A percentile compares a stretch with the other conserved stretches of the same genome.
These are phyloP conservation scores for Tiliqua scincoides DNA, from an alignment of 2,113 vertebrate genomes.

Conservation along the genomic window DNA sequence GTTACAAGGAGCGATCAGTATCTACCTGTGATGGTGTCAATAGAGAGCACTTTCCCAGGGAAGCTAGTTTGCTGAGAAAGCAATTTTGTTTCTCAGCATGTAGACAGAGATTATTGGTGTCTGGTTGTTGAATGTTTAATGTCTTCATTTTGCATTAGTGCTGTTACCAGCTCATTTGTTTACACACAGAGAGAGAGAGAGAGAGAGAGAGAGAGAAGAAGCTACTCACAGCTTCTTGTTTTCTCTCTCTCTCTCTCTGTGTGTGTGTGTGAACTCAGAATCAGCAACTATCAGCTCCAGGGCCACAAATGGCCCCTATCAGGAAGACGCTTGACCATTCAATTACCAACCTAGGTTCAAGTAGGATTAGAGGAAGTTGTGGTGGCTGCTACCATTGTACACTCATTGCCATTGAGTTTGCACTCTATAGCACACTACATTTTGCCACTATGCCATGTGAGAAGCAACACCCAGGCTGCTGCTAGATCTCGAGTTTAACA, in stretches of 20 bases:
- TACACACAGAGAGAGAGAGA: neutral
- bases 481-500: neutral
- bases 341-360: neutral
- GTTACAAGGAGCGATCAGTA: constrained; percentile 3
- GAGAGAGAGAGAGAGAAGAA: too few relatives aligned
- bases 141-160: neutral
- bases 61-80: constrained; percentile 5
- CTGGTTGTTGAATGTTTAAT: constrained; percentile 4
- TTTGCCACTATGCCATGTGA: neutral
- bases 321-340: neutral
- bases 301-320: neutral
- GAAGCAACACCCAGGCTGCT: neutral
- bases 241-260: too few relatives aligned
- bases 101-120: neutral
- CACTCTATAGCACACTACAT: neutral
- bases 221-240: too few relatives aligned
- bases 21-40: constrained; percentile 9
- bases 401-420: neutral
- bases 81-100: neutral
- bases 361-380: neutral
- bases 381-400: neutral
- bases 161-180: too few relatives aligned
- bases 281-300: neutral
- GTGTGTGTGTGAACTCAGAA: neutral
- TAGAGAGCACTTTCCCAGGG: neutral